A percentile compares a stretch with the other conserved stretches of the same genome.
These are phyloP conservation scores for Cotesia chilonis DNA, from an alignment of 1,140 invertebrate genomes.

Conservation along the genomic window DNA sequence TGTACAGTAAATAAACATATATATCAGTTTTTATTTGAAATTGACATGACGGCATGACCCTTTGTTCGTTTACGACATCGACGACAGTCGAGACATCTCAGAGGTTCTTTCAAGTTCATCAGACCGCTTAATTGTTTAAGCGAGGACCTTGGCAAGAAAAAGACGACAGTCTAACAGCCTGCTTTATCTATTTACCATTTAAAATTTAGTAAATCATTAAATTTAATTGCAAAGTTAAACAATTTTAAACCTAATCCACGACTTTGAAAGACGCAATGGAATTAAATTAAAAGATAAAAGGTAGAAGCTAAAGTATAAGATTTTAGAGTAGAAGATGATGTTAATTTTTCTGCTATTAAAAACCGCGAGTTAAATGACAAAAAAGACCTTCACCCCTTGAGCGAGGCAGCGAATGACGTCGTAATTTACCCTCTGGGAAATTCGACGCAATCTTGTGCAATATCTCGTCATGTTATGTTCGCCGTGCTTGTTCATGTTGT, in stretches of 20 bases:
- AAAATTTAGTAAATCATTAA: too few species aligned
- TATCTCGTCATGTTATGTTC: neutral
- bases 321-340: too few species aligned
- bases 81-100: neutral
- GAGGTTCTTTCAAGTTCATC: constrained; percentile 7
- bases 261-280: too few species aligned
- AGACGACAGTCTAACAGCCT: neutral
- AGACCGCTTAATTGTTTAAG: neutral
- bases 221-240: too few species aligned
- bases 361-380: too few species aligned
- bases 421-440: constrained; percentile 4
- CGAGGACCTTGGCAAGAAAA: neutral
- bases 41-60: neutral
- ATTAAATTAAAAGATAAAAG: too few species aligned
- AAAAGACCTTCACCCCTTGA: neutral
- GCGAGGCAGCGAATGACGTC: neutral
- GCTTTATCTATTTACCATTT: too few species aligned
- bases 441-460: constrained; percentile 13
- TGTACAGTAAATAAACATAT: neutral
- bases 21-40: neutral
- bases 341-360: too few species aligned
- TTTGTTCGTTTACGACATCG: neutral
- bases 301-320: too few species aligned
- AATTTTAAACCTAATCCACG: too few species aligned
- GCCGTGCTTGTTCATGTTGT: too few species aligned